These are phyloP conservation scores for Spodoptera litura DNA, from an alignment of 1,140 invertebrate species.

Conservation along the genomic window DNA sequence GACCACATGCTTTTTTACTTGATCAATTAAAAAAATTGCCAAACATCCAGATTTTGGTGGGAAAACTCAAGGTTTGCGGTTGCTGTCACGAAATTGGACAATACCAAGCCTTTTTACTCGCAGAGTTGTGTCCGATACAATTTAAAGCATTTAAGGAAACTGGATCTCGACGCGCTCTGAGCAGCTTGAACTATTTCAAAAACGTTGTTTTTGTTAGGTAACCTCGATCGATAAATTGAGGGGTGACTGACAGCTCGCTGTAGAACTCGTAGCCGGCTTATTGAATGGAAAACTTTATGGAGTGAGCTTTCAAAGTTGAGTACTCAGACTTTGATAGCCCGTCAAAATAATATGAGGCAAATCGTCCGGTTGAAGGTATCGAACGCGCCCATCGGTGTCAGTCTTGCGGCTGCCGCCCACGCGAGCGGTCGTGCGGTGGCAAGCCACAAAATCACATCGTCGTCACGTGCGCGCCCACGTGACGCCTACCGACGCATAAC, in stretches of 20 bases:
- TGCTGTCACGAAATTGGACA: constrained; percentile 69
- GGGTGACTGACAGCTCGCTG: constrained; percentile 49
- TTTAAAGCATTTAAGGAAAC: constrained; percentile 63
- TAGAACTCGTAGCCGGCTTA: constrained; percentile 16
- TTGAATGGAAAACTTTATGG: constrained; percentile 8
- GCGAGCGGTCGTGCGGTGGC: constrained; percentile 72
- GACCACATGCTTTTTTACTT: constrained; percentile 71
- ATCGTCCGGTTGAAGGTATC: constrained; percentile 48
- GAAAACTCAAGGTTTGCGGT: constrained; percentile 71
- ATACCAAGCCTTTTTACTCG: constrained; percentile 67
- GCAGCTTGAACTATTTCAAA: constrained; percentile 51
- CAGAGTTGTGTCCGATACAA: constrained; percentile 63
- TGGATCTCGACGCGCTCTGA: constrained; percentile 64
- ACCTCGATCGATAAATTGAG: constrained; percentile 62
- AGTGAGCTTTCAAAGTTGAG: constrained; percentile 39
- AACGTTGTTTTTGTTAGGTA: constrained; percentile 59
- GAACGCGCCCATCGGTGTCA: constrained; percentile 63
- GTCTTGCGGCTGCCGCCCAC: constrained; percentile 78
- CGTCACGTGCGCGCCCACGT: constrained; percentile 83
- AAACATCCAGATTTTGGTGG: constrained; percentile 79
- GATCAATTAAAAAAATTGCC: constrained; percentile 74
- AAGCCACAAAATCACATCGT: constrained; percentile 64
- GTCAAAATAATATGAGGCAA: constrained; percentile 58
- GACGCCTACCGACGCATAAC: constrained; percentile 78
- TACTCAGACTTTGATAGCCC: constrained; percentile 5